Base-by-base conservation (phyloP, 2,113 vertebrate species). In the Hippoglossus stenolepis region DNA sequence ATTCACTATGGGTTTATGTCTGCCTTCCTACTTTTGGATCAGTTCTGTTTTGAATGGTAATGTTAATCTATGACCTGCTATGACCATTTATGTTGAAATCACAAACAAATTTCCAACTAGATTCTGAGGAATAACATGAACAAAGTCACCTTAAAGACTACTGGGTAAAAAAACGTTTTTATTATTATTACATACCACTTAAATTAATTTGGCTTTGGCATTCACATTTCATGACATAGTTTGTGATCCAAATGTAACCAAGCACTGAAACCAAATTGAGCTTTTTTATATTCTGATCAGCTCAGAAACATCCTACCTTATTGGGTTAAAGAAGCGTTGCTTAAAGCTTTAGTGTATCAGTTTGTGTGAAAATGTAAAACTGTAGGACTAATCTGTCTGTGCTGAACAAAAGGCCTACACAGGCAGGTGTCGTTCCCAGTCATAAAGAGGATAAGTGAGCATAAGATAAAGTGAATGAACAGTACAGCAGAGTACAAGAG, bases 371-470 rank as follows among this genome's bases (percentile, higher is more conserved):
- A 86, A 91, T 89, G 79, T 74, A 86, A 89, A 90, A 63, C 77
- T 47, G 57, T 43, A n/a, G 51, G 24, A 57, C 47, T 88, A 88
- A 88, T 89, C 86, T 65, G 20, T 62, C 20, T 40, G 7, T 43
- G 18, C 43, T 67, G 77, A 79, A 91, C 87, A 91, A 89, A 89
- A 85, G 84, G 26, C 57, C 66, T 28, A 58, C 72, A 80, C 77
- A 86, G 53, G 40, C 63, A 47, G 59, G 11, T 63, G 40, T 56
- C 45, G 15, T 47, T 68, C 20, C 3, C 38, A 53, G 49, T 64
- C 63, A 53, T 38, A 38, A 23, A 56, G 21, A 60, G 49, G 47
- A 59, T 59, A 13, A 18, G 21, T 56, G 71, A n/a, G 18, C 72
- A 17, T 20, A 4, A 76, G 79, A 68, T 67, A 82, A 83, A 28